These are phyloP conservation scores for Elegia similella DNA, from an alignment of 2,888 invertebrate genomes.

Conservation along the genomic window DNA sequence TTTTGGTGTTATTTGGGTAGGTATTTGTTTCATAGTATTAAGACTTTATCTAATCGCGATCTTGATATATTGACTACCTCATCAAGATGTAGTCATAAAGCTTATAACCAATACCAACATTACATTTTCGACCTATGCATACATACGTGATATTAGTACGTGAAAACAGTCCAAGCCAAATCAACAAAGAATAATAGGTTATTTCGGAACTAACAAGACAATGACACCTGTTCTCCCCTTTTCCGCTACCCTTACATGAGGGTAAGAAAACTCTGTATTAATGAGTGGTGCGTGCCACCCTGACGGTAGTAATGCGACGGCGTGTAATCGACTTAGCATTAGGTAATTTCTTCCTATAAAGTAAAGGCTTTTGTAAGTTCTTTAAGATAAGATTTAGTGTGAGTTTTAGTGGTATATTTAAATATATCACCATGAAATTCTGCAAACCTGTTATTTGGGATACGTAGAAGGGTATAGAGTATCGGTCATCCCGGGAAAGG, in stretches of 20 bases:
- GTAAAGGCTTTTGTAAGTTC: constrained; percentile 38
- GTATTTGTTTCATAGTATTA: too few relatives aligned
- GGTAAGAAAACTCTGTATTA: constrained; percentile 49
- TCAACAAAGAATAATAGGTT: neutral
- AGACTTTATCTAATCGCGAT: too few relatives aligned
- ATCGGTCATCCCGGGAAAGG: too few relatives aligned
- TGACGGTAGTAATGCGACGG: constrained; percentile 57
- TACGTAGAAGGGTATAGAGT: too few relatives aligned
- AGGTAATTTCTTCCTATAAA: constrained; percentile 48
- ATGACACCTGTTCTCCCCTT: constrained; percentile 14
- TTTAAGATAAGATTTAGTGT: neutral
- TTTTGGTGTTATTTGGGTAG: too few relatives aligned
- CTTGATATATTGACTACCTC: too few relatives aligned
- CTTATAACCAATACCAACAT: too few relatives aligned
- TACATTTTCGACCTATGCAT: too few relatives aligned
- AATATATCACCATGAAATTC: neutral
- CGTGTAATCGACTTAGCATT: constrained; percentile 54
- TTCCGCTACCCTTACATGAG: constrained; percentile 16
- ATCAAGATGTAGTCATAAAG: too few relatives aligned
- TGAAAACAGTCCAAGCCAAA: neutral
- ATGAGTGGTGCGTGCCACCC: constrained; percentile 54
- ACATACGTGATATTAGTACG: too few relatives aligned
- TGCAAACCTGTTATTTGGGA: too few relatives aligned
- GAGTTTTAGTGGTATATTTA: neutral
- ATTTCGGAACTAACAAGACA: constrained; percentile 13